Conservation (phyloP, 2,888 invertebrate species). For the Shargacucullia verbasci region DNA sequence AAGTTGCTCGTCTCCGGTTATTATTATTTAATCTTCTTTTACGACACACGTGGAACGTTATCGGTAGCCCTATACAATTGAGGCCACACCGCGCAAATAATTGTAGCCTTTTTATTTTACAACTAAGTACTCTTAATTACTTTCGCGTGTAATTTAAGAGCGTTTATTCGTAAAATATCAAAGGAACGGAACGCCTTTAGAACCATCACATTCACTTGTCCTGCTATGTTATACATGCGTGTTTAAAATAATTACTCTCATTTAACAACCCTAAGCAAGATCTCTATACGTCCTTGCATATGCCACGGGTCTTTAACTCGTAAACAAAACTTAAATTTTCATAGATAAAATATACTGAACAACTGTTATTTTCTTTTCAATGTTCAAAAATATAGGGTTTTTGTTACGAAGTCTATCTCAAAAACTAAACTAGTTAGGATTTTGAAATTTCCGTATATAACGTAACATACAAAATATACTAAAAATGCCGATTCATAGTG, state of each 20-base stretch:
- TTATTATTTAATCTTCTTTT: slow-evolving; percentile 6
- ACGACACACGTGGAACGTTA: not conserved
- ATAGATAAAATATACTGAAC: too few relatives aligned
- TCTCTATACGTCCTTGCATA: too few relatives aligned
- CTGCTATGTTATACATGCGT: not conserved
- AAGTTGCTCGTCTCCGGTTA: not conserved
- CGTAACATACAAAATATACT: too few relatives aligned
- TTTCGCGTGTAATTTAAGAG: slow-evolving; percentile 7
- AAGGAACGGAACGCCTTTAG: slow-evolving; percentile 6
- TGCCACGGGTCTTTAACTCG: too few relatives aligned
- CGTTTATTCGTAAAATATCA: not conserved
- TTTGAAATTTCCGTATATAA: too few relatives aligned
- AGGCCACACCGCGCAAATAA: not conserved
- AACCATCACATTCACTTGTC: slow-evolving; percentile 6
- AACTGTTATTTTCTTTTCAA: too few relatives aligned
- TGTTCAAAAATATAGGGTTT: too few relatives aligned
- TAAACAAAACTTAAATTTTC: too few relatives aligned
- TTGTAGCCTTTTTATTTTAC: not conserved
- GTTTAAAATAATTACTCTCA: slow-evolving; percentile 7
- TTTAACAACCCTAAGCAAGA: slow-evolving; percentile 4
- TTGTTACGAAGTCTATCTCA: too few relatives aligned
- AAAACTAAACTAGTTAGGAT: too few relatives aligned
- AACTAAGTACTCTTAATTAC: slow-evolving; percentile 1
- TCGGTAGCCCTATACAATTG: not conserved
- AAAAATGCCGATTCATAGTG: too few relatives aligned